Percentiles rank a stretch among this genome's conserved stretches.
These are phyloP conservation scores for Magallana ariakensis DNA, from an alignment of 1,140 invertebrate genomes.

Conservation along the genomic window DNA sequence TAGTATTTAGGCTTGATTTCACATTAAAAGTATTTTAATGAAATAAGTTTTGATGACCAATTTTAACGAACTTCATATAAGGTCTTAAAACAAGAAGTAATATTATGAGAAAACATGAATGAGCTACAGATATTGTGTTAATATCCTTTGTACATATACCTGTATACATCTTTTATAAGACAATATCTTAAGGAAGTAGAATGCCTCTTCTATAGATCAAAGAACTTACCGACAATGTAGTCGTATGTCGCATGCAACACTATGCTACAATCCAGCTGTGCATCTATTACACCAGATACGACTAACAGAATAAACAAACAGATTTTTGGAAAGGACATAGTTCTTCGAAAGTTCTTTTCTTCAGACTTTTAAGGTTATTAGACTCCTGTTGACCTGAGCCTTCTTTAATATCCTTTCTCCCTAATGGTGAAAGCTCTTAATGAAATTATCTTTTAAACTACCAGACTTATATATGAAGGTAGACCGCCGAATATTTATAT, in stretches of 20 bases:
- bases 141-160: too few relatives aligned
- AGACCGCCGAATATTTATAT: too few relatives aligned
- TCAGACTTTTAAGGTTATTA: neutral
- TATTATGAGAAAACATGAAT: too few relatives aligned
- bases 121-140: too few relatives aligned
- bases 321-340: neutral
- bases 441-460: neutral
- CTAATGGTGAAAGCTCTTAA: neutral
- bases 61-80: too few relatives aligned
- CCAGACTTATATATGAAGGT: neutral
- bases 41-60: too few relatives aligned
- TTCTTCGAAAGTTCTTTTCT: neutral
- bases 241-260: conserved; percentile 11
- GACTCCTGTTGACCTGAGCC: neutral
- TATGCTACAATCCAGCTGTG: conserved; percentile 20
- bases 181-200: too few relatives aligned
- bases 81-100: too few relatives aligned
- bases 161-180: too few relatives aligned
- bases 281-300: conserved; percentile 17
- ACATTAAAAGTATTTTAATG: too few relatives aligned
- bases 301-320: neutral
- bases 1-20: too few relatives aligned
- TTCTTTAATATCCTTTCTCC: neutral
- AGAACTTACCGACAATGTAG: neutral
- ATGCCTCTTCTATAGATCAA: too few relatives aligned